A percentile compares a stretch with the other conserved stretches of the same genome.
Conservation (phyloP, 2,113 vertebrate species). For the Caranx melampygus region DNA sequence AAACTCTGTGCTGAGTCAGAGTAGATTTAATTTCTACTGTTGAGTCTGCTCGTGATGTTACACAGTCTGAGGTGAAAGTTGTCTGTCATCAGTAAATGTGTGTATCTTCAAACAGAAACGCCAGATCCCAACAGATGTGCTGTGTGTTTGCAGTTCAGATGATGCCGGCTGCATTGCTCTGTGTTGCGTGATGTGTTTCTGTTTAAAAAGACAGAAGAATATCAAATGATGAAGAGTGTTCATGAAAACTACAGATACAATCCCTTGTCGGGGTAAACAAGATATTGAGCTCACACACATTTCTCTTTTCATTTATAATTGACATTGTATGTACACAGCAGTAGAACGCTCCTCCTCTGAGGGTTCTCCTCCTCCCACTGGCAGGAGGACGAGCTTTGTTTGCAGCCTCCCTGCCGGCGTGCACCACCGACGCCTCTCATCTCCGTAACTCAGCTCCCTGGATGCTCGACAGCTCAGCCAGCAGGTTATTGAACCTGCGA, state of each 20-base stretch:
- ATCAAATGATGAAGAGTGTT: background rate
- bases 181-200: slow-evolving; percentile 27
- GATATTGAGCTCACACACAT: slow-evolving; percentile 20
- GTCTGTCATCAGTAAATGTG: background rate
- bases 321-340: background rate
- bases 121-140: slow-evolving; percentile 2
- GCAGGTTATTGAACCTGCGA: slow-evolving; percentile 65
- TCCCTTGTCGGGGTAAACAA: background rate
- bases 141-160: background rate
- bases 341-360: background rate
- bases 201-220: slow-evolving; percentile 1
- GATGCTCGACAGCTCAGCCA: slow-evolving; percentile 40
- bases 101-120: background rate
- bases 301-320: slow-evolving; percentile 28
- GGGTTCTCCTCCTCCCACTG: background rate
- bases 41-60: background rate
- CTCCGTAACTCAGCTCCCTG: slow-evolving; percentile 38
- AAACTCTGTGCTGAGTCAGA: background rate
- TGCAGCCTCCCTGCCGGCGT: slow-evolving; percentile 28
- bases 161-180: background rate
- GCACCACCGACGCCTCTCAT: slow-evolving; percentile 28
- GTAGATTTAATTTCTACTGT: background rate
- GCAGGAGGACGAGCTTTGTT: slow-evolving; percentile 33
- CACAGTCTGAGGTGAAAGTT: slow-evolving; percentile 8
- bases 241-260: background rate